phyloP scores from a whole-genome alignment of 2,888 invertebrate species.

The Trichopria drosophilae region DNA sequence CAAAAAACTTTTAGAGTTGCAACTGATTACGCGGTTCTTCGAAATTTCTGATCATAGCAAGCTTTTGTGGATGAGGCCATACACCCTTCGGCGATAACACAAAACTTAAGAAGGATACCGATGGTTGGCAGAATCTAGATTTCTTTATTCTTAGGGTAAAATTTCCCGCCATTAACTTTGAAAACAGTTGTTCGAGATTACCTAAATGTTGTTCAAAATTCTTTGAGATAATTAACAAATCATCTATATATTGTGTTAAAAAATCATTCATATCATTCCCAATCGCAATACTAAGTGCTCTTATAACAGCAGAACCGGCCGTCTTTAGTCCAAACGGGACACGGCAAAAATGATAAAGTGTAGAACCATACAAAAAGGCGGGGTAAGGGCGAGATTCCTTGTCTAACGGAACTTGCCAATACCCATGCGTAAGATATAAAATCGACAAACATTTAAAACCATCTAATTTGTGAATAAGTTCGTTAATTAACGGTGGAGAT shows the following conservation, averaged over 20 bases:
- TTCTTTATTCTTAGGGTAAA: conserved; percentile 39
- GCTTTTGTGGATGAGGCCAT: conserved; percentile 16
- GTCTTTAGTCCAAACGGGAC: no score
- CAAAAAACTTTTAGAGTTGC: conserved; percentile 35
- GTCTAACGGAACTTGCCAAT: conserved; percentile 36
- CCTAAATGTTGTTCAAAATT: conserved; percentile 12
- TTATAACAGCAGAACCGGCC: no score
- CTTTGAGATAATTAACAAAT: conserved; percentile 33
- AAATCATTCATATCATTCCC: conserved; percentile 43
- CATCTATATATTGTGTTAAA: conserved; percentile 1
- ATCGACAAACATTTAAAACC: conserved; percentile 31
- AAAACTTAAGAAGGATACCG: conserved; percentile 30
- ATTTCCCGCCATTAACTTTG: conserved; percentile 10
- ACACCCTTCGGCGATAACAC: conserved; percentile 9
- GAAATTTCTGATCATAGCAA: conserved; percentile 36
- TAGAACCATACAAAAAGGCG: no score
- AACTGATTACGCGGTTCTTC: conserved; percentile 35
- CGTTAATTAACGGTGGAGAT: conserved; percentile 30
- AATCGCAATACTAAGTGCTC: no score
- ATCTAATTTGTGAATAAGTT: conserved; percentile 34
- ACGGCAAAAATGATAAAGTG: no score
- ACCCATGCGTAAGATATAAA: conserved; percentile 35
- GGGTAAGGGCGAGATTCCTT: no score
- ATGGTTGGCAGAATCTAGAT: conserved; percentile 28
- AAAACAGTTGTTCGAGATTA: not conserved